phyloP scores from a whole-genome alignment of 2,113 vertebrate genomes.

The Dolichotis patagonum region DNA sequence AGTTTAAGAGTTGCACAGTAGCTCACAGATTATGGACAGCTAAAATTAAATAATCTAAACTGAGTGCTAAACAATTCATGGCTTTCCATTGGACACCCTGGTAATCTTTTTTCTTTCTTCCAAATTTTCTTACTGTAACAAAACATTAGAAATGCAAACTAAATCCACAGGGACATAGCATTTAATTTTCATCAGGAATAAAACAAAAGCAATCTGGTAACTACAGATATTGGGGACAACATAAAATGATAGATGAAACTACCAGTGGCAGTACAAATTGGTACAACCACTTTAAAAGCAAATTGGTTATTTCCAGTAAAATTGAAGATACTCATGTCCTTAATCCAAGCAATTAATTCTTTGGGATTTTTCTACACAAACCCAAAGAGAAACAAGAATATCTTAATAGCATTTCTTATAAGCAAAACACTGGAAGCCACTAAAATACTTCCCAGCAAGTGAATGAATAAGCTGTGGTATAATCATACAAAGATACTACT shows the following conservation, averaged over 20 bases:
- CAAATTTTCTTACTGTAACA: neutral
- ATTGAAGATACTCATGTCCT: neutral
- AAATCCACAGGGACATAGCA: neutral
- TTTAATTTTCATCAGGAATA: neutral
- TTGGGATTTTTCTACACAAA: neutral
- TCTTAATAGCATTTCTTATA: neutral
- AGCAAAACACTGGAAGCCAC: neutral
- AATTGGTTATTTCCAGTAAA: neutral
- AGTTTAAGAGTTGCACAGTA: constrained; percentile 1
- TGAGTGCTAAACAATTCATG: neutral
- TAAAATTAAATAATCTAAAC: neutral
- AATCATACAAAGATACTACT: neutral
- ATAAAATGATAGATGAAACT: neutral
- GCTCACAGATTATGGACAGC: neutral
- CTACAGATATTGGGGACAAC: neutral
- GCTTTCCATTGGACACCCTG: neutral
- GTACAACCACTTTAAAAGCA: neutral
- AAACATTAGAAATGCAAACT: neutral
- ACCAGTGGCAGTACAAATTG: neutral
- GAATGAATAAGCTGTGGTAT: neutral
- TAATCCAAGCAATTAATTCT: neutral
- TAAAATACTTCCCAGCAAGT: neutral
- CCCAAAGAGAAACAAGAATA: neutral
- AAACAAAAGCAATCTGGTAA: neutral
- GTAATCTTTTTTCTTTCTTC: neutral